Evolutionary conservation across 2,113 vertebrate genomes (phyloP).

Genomic region (Tympanuchus pallidicinctus): DNA sequence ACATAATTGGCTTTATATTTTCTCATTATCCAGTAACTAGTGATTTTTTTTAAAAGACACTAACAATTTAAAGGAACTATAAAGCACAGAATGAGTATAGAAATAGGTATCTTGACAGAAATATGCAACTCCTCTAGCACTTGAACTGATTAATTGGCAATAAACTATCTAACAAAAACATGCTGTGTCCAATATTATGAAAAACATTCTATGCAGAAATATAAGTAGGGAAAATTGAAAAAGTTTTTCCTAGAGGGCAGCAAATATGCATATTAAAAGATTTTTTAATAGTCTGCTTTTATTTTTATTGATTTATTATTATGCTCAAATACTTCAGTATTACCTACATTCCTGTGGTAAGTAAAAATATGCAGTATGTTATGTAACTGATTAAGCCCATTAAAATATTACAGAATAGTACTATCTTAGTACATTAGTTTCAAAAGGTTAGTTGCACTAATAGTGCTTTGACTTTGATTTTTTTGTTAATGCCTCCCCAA

Average conservation of each 20-base stretch:
- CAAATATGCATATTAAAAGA: neutral
- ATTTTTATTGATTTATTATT: constrained; percentile 1
- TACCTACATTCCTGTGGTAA: neutral
- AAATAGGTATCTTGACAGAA: constrained; percentile 41
- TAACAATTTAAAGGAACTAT: constrained; percentile 56
- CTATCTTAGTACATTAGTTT: constrained; percentile 3
- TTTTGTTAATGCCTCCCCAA: neutral
- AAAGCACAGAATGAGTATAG: constrained; percentile 31
- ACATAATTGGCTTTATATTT: constrained; percentile 62
- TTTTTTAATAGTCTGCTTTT: neutral
- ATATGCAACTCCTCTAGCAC: constrained; percentile 8
- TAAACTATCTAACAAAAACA: constrained; percentile 27
- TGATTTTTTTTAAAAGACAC: constrained; percentile 29
- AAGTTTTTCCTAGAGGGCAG: constrained; percentile 1
- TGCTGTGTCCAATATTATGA: constrained; percentile 29
- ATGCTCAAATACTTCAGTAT: neutral
- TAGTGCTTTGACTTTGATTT: neutral
- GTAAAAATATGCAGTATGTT: neutral
- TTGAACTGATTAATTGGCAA: constrained; percentile 26
- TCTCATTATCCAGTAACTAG: constrained; percentile 52
- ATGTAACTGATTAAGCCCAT: neutral
- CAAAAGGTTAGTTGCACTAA: neutral
- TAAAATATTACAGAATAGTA: neutral
- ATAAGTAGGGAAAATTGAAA: neutral
- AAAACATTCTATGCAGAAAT: neutral